Evolutionary conservation across 2,113 vertebrate species (phyloP).

Genomic region (Catharus minimus): DNA sequence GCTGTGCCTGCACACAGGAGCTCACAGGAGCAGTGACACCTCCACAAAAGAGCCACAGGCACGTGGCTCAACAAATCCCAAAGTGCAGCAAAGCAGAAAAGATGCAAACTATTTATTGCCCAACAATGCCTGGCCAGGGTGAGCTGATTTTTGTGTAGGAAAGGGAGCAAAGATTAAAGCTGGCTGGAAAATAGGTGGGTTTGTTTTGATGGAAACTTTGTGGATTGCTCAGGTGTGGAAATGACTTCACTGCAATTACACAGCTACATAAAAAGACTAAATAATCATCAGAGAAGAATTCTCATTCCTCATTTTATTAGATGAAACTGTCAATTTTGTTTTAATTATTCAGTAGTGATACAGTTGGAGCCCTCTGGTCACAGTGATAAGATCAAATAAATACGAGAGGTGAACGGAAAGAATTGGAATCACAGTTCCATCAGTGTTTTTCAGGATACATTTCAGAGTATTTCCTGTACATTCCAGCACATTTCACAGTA

Average conservation of each 20-base stretch:
- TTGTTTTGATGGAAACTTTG: slow-evolving; percentile 61
- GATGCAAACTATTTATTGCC: neutral
- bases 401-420: neutral
- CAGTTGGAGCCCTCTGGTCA: neutral
- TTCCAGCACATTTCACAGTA: neutral
- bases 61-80: neutral
- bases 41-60: slow-evolving; percentile 25
- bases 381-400: slow-evolving; percentile 17
- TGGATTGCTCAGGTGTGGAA: slow-evolving; percentile 24
- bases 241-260: slow-evolving; percentile 20
- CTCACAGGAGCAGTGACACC: slow-evolving; percentile 6
- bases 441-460: neutral
- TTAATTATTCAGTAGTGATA: neutral
- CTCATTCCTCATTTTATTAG: slow-evolving; percentile 33
- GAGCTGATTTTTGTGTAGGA: neutral
- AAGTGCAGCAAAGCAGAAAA: neutral
- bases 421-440: neutral
- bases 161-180: slow-evolving; percentile 1
- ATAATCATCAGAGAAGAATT: neutral
- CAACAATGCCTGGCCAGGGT: neutral
- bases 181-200: slow-evolving; percentile 35
- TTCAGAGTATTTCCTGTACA: slow-evolving; percentile 3
- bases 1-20: neutral
- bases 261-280: neutral
- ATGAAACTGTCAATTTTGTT: neutral